A percentile compares a stretch with the other conserved stretches of the same genome.
Evolutionary conservation across 1,140 invertebrate species (phyloP).

Genomic region (Caenorhabditis brenneri): DNA sequence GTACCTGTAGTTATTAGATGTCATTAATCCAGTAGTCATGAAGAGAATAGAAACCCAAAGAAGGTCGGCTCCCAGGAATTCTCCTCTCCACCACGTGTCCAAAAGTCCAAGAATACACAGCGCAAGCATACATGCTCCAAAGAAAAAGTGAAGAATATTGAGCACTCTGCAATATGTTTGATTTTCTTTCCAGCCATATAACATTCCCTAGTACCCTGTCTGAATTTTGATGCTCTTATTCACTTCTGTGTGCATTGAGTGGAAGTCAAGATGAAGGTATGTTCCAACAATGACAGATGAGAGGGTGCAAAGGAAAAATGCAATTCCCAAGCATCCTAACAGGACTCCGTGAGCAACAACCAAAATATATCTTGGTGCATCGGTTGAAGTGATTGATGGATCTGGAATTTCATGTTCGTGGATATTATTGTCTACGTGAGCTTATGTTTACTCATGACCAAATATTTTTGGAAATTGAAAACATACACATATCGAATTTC

Average conservation of each 20-base stretch:
- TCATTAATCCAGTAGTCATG: constrained; percentile 62
- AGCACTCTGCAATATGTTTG: constrained; percentile 54
- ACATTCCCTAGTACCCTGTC: constrained; percentile 22
- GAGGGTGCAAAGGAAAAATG: constrained; percentile 60
- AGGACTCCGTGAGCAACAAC: constrained; percentile 66
- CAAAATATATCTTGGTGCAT: constrained; percentile 62
- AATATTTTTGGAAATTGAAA: constrained; percentile 25
- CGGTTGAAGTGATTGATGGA: constrained; percentile 48
- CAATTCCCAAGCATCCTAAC: constrained; percentile 58
- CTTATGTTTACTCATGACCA: neutral
- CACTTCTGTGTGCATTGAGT: constrained; percentile 47
- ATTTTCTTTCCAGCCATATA: neutral
- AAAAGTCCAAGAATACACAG: constrained; percentile 64
- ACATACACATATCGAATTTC: constrained; percentile 22
- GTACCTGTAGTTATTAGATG: constrained; percentile 51
- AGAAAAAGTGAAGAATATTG: constrained; percentile 65
- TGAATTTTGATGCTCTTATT: constrained; percentile 51
- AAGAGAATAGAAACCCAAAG: constrained; percentile 67
- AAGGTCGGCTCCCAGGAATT: constrained; percentile 67
- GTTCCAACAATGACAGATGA: constrained; percentile 62
- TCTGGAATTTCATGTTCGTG: constrained; percentile 30
- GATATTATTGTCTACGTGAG: neutral
- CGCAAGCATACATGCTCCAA: constrained; percentile 63
- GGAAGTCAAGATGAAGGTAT: constrained; percentile 57
- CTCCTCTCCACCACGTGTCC: constrained; percentile 67